phyloP scores from a whole-genome alignment of 1,140 invertebrate genomes.

The Drosophila pseudoobscura region DNA sequence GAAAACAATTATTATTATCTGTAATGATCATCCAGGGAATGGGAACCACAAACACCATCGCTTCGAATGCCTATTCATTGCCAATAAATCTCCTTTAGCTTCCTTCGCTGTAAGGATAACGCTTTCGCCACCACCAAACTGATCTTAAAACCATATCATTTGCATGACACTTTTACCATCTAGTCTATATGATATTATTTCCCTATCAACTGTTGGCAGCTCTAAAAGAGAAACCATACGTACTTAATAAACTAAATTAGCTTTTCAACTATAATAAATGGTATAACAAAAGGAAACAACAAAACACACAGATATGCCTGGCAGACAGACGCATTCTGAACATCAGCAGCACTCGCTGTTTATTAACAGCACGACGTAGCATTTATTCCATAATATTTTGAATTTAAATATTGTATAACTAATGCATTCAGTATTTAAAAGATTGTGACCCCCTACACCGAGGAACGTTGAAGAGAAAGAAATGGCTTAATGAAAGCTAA shows the following conservation, averaged over 20 bases:
- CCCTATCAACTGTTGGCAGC: slow-evolving; percentile 29
- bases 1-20: slow-evolving; percentile 27
- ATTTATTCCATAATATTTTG: slow-evolving; percentile 7
- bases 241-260: slow-evolving; percentile 33
- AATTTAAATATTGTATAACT: slow-evolving; percentile 13
- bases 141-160: slow-evolving; percentile 7
- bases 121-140: slow-evolving; percentile 17
- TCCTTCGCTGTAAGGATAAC: slow-evolving; percentile 13
- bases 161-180: slow-evolving; percentile 5
- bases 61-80: slow-evolving; percentile 4
- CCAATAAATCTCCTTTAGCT: slow-evolving; percentile 3
- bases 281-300: slow-evolving; percentile 28
- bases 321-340: slow-evolving; percentile 18
- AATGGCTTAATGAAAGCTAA: no score
- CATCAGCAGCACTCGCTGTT: not conserved
- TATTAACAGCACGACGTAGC: slow-evolving; percentile 6
- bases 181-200: slow-evolving; percentile 11
- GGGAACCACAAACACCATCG: slow-evolving; percentile 7
- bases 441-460: slow-evolving; percentile 1
- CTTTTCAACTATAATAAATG: slow-evolving; percentile 21
- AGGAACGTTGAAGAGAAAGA: slow-evolving; percentile 21
- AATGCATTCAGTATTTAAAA: slow-evolving; percentile 45
- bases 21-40: not conserved
- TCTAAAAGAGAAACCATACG: slow-evolving; percentile 4
- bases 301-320: slow-evolving; percentile 57